These are phyloP conservation scores for Isichthys henryi DNA, from an alignment of 2,113 vertebrate genomes.

Conservation along the genomic window DNA sequence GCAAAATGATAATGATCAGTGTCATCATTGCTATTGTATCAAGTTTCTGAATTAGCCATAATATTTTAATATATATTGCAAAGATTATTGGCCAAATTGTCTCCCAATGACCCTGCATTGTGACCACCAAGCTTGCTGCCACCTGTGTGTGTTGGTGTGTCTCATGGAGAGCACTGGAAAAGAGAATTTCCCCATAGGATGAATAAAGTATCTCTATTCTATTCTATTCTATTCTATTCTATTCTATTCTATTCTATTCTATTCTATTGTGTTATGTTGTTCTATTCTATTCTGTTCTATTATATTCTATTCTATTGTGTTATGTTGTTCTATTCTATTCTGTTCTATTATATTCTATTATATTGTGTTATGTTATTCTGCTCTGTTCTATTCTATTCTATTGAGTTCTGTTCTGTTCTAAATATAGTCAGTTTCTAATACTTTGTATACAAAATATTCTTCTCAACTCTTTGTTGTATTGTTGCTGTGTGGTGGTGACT, in stretches of 20 bases:
- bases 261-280: background rate
- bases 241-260: background rate
- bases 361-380: background rate
- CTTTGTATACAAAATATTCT: background rate
- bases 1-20: background rate
- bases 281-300: background rate
- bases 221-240: background rate
- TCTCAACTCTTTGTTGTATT: background rate
- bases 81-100: background rate
- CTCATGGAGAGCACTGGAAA: background rate
- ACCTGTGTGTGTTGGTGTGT: background rate
- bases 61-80: background rate
- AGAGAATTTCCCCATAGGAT: background rate
- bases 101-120: background rate
- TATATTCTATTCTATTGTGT: background rate
- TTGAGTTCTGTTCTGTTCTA: background rate
- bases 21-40: background rate
- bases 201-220: background rate
- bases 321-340: too few species aligned
- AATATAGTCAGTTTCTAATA: background rate
- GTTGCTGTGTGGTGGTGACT: conserved; percentile 31
- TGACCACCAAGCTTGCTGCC: background rate
- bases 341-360: background rate
- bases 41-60: background rate
- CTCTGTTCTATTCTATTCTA: too few species aligned